A percentile compares a stretch with the other conserved stretches of the same genome.
Conservation (phyloP, 1,140 invertebrate genomes). For the Plectus sambesii region DNA sequence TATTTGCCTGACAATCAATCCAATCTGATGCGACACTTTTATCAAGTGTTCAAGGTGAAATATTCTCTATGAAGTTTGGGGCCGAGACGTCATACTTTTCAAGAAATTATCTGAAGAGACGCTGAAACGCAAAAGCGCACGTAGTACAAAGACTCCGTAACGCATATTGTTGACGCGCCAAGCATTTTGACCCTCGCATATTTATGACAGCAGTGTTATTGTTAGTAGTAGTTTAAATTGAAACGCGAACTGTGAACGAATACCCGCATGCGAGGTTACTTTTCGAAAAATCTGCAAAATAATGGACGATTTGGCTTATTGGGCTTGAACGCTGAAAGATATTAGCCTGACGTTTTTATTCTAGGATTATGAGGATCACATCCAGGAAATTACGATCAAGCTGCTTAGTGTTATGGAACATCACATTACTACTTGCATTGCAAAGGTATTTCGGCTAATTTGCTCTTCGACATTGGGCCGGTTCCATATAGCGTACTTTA, state of each 20-base stretch:
- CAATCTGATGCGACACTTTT: constrained; percentile 51
- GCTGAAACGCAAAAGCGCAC: too few species aligned
- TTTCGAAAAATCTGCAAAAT: neutral
- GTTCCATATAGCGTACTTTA: neutral
- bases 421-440: constrained; percentile 29
- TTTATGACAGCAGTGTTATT: neutral
- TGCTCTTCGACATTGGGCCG: constrained; percentile 59
- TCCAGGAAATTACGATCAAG: constrained; percentile 79
- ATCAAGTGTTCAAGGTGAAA: constrained; percentile 49
- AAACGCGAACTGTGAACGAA: constrained; percentile 1
- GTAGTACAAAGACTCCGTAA: too few species aligned
- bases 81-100: constrained; percentile 14
- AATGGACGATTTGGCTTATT: neutral
- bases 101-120: neutral
- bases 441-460: constrained; percentile 55
- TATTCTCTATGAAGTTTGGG: constrained; percentile 26
- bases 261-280: too few species aligned
- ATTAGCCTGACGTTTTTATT: constrained; percentile 48
- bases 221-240: neutral
- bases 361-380: constrained; percentile 72
- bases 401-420: constrained; percentile 70
- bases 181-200: neutral
- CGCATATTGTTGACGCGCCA: neutral
- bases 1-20: constrained; percentile 47
- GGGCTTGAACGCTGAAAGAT: constrained; percentile 6